Conservation (phyloP, 2,797 vertebrate species). For the Myotis vivesi region DNA sequence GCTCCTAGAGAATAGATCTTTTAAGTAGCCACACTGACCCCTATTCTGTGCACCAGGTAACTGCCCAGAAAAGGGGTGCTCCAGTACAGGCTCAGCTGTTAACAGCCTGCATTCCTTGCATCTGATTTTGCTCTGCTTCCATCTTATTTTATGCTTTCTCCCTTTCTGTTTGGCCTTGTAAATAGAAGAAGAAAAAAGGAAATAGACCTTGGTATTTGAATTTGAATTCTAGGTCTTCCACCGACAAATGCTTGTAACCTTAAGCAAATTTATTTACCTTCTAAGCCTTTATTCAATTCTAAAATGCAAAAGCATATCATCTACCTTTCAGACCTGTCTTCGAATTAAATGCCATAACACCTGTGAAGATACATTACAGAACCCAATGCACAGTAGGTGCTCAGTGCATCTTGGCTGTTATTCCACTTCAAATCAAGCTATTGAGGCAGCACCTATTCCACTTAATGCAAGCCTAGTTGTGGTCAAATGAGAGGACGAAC, state of each 20-base stretch:
- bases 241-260: not conserved
- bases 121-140: not conserved
- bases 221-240: not conserved
- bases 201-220: not conserved
- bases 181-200: not conserved
- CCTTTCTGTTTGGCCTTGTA: not conserved
- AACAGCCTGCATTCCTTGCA: not conserved
- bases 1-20: not conserved
- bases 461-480: not conserved
- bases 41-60: not conserved
- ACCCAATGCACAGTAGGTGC: not conserved
- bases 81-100: not conserved
- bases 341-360: not conserved
- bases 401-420: not conserved
- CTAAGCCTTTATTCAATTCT: not conserved
- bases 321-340: not conserved
- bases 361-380: not conserved
- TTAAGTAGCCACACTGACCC: not conserved
- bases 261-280: constrained; percentile 2
- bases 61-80: not conserved
- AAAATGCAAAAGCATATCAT: not conserved
- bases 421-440: not conserved
- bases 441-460: not conserved
- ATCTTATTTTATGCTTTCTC: not conserved
- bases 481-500: not conserved